A percentile compares a stretch with the other conserved stretches of the same genome.
Evolutionary conservation across 2,113 vertebrate species (phyloP).

Genomic region (Microcebus murinus): DNA sequence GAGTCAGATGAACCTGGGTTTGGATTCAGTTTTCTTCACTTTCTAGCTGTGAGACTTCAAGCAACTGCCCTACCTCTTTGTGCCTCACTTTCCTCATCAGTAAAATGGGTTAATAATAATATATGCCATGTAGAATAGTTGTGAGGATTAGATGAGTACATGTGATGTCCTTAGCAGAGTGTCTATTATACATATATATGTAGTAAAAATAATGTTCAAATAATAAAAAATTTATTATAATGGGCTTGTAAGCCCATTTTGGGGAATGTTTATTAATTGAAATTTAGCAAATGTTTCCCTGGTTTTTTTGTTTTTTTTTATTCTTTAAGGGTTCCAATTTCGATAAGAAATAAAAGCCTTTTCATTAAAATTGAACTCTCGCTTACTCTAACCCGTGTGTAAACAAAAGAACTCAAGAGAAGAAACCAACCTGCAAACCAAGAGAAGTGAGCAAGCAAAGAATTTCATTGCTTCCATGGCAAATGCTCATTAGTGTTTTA

Average conservation of each 20-base stretch:
- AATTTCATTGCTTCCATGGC: not conserved
- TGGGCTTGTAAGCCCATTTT: not conserved
- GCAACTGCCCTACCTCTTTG: not conserved
- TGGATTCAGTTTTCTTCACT: constrained; percentile 19
- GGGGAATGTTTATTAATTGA: not conserved
- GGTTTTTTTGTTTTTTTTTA: not conserved
- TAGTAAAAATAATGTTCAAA: constrained; percentile 26
- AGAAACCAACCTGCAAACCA: not conserved
- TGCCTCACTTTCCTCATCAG: constrained; percentile 1
- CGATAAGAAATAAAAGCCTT: constrained; percentile 30
- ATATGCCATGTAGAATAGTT: not conserved
- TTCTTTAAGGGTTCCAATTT: not conserved
- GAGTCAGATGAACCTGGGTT: not conserved
- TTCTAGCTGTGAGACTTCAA: not conserved
- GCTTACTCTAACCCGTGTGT: not conserved
- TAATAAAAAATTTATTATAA: not conserved
- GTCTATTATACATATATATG: not conserved
- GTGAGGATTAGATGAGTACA: not conserved
- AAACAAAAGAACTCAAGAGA: constrained; percentile 31
- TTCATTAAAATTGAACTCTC: not conserved
- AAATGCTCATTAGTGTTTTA: not conserved
- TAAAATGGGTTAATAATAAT: not conserved
- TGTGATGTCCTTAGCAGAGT: not conserved
- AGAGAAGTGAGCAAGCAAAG: not conserved
- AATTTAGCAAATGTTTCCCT: constrained; percentile 21